Evolutionary conservation across 2,888 invertebrate species (phyloP), one percentile per base, ranked within the genome.

Genomic region (Hedychridium roseum): DNA sequence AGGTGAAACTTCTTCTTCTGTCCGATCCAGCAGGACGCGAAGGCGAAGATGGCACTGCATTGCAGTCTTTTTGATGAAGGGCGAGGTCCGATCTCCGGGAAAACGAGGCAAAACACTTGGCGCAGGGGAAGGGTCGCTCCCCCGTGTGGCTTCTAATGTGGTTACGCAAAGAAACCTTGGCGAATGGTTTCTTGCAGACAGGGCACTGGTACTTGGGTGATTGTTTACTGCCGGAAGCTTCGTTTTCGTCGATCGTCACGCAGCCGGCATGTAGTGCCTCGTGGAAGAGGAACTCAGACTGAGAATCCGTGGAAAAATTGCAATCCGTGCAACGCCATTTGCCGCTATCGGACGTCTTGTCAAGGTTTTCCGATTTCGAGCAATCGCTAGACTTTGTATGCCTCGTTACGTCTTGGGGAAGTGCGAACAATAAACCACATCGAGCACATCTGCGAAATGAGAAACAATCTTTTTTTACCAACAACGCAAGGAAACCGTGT

Each of bases 141-240:
- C 87, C 85, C 0, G 91, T 91, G 67, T 92, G 92, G 43, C 84
- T 83, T 21, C 88, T 82, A 31, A 92, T 77, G 73, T 92, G 91
- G 46, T 84, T 84, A 1, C 87, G 83, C 11, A 92, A 76, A 0
- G 89, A 87, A 6, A 84, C 79, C 70, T 89, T 91, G 6, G 81
- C 80, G 59, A 87, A 89, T 3, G 74, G 72, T 68, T 86, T 88
- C 1, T 83, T 80, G 67, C 92, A 92, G 17, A 88, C 65, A 0
- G 88, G 87, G 64, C 92, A 92, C 1, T 80, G 73, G 60, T 87
- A 87, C 60, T 84, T 86, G 0, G 81, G 70, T 0, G 80, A 44
- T 0, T 70, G 58, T 39, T 68, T 73, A 17, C 60, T 60, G 21
- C 48, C 40, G 36, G 75, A 76, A 6, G 79, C 73, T 2, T 73